Evolutionary conservation across 2,888 invertebrate genomes (phyloP), one percentile per base, ranked within the genome.

Genomic region (Salticus scenicus): DNA sequence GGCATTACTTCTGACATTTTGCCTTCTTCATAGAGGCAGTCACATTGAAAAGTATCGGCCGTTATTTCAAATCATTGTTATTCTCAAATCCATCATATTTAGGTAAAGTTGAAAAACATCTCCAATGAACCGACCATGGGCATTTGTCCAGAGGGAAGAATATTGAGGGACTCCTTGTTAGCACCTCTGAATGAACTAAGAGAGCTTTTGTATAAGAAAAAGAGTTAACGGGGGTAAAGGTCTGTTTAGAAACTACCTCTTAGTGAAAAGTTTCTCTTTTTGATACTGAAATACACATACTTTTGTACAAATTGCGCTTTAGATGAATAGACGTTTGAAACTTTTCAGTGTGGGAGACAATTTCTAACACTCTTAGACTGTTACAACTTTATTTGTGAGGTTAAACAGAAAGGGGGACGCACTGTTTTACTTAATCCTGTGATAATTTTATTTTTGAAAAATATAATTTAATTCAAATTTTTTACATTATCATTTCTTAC

Each of bases 71-170:
- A 14, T n/a, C 33, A 66, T 82, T 82, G 76, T 82, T 33, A 63
- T 8, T 5, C 28, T 66, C 71, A 31, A 24, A 82, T 82, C 75
- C 33, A 82, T 82, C 82, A 82, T 63, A 63, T 27, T 57, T 75
- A 10, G 63, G 63, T 64, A 66, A 41, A 33, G 20, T 74, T 42
- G 69, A 31, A 63, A 80, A 71, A 76, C 42, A 42, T 76, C 42
- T 41, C 31, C 70, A 76, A 33, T 33, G 47, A 75, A 76, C 75
- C 75, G 82, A 42, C 66, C 8, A 47, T 14, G 42, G 42, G 27
- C 47, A 73, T 80, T 82, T 75, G 82, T 82, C 75, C 75, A 76
- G 64, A 33, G 10, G 70, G 47, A 76, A 82, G 42, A 82, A 82
- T 57, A 42, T 28, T 57, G 37, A 41, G 71, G 67, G 70, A 75